phyloP scores from a whole-genome alignment of 1,140 invertebrate genomes.

The Carcinoscorpius rotundicauda region DNA sequence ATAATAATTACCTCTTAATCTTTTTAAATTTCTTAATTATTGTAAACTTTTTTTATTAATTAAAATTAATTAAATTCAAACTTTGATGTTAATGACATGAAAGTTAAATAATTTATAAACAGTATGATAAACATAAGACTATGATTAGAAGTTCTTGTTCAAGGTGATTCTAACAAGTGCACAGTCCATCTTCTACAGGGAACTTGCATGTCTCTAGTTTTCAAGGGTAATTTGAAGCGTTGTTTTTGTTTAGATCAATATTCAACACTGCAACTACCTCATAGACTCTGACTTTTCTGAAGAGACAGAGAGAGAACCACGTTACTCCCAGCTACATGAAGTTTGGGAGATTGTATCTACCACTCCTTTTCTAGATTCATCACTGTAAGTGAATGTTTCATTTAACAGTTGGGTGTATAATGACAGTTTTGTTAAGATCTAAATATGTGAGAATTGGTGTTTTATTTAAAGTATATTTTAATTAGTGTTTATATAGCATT shows the following conservation, averaged over 20 bases:
- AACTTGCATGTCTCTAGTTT: conserved; percentile 9
- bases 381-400: conserved; percentile 38
- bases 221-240: not conserved
- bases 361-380: conserved; percentile 61
- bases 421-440: conserved; percentile 5
- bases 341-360: conserved; percentile 61
- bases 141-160: not conserved
- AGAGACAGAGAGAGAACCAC: conserved; percentile 58
- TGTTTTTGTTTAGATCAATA: conserved; percentile 21
- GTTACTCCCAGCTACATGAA: conserved; percentile 52
- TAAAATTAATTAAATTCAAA: too few relatives aligned
- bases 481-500: not conserved
- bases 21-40: too few relatives aligned
- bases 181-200: not conserved
- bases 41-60: too few relatives aligned
- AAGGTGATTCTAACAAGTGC: not conserved
- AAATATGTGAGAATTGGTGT: not conserved
- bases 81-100: too few relatives aligned
- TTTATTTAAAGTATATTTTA: too few relatives aligned
- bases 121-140: too few relatives aligned
- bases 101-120: too few relatives aligned
- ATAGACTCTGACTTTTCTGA: conserved; percentile 69
- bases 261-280: conserved; percentile 41
- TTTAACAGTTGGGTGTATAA: conserved; percentile 10
- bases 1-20: too few relatives aligned